Base-by-base conservation (phyloP, 2,888 invertebrate species). In the Philaethria dido region DNA sequence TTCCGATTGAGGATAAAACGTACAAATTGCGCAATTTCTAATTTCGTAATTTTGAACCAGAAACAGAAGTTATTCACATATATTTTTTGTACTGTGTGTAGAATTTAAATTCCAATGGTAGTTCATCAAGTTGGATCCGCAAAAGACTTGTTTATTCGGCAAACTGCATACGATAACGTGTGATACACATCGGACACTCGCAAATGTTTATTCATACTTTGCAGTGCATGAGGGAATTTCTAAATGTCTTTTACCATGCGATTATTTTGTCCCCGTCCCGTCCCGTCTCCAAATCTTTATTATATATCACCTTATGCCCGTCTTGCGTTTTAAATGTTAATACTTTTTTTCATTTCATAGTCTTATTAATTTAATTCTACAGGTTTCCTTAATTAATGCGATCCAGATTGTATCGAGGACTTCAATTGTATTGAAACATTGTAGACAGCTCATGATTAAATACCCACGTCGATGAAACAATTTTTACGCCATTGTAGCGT, bases 81-180 rank as follows among this genome's bases (percentile, higher is more conserved):
- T 18, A 25, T 29, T 16, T 36, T 54, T 42, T 68, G 65, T 66
- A 70, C 72, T 72, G 72, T 72, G 73, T 73, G 74, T 75, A 75
- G 79, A 81, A 82, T 80, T 76, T 76, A 71, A 80, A 73, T 73
- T 77, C 73, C 68, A 71, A 75, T 75, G 74, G 73, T 72, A 70
- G 71, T 71, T 67, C 72, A 72, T 74, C 66, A 66, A 60, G 61
- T 71, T 73, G 66, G 71, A 74, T 77, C 75, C 74, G 77, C 76
- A 71, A 71, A 72, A 71, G 62, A 75, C 77, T 75, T 74, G 77
- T 76, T 78, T 75, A 75, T 75, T 74, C 64, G 65, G 72, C 73
- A 76, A 79, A 78, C 75, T 79, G 79, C 79, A 80, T 72, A 76
- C 79, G 77, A 82, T 80, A 81, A 79, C 75, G 70, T 73, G 70